Conservation (phyloP, 2,797 vertebrate species). For the Brachyalestes nurse region DNA sequence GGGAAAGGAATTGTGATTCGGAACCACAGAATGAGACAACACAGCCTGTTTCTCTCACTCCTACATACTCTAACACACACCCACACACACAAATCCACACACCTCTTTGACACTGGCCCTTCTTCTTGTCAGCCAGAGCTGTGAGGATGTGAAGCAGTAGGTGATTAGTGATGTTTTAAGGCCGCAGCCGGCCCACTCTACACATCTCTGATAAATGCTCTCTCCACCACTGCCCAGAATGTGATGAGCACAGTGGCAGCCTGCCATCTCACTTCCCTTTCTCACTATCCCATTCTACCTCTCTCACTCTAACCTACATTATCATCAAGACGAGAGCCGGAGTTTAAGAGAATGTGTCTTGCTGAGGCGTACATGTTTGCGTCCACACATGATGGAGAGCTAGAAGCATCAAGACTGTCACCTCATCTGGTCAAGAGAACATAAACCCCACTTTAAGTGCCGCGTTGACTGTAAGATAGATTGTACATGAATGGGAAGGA, state of each 20-base stretch:
- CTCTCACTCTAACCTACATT: neutral
- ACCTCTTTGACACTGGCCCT: neutral
- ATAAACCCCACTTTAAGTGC: conserved; percentile 24
- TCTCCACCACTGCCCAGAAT: conserved; percentile 9
- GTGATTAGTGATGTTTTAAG: neutral
- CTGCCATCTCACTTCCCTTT: conserved; percentile 8
- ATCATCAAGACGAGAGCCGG: neutral
- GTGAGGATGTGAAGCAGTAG: neutral
- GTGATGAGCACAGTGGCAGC: conserved; percentile 23
- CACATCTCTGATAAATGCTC: conserved; percentile 27
- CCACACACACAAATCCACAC: neutral
- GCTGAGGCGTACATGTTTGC: neutral
- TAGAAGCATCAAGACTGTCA: conserved; percentile 23
- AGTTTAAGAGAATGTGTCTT: neutral
- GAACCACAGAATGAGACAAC: neutral
- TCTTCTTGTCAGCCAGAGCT: conserved; percentile 14
- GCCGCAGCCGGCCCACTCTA: neutral
- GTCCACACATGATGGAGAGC: conserved; percentile 2
- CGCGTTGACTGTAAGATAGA: conserved; percentile 30
- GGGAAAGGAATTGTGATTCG: neutral
- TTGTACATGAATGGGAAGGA: conserved; percentile 41
- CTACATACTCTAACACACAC: neutral
- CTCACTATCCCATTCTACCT: neutral
- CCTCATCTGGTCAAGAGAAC: conserved; percentile 27
- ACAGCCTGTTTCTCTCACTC: neutral